These are phyloP conservation scores for Dynastes hyllus DNA, from an alignment of 2,888 invertebrate genomes.

Conservation along the genomic window DNA sequence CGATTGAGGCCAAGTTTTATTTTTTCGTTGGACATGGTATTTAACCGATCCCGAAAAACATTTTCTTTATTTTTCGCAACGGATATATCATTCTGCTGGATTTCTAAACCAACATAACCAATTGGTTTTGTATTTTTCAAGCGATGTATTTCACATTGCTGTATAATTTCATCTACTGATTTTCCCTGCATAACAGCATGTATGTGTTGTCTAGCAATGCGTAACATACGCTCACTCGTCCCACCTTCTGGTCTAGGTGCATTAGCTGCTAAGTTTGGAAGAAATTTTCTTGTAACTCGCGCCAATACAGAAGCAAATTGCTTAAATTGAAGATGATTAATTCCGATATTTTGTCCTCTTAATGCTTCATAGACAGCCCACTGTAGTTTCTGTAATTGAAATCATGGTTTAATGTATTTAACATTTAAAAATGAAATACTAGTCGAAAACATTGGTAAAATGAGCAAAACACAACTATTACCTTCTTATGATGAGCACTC, in stretches of 20 bases:
- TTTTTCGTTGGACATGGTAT: constrained; percentile 52
- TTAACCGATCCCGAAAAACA: constrained; percentile 54
- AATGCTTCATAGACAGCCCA: constrained; percentile 89
- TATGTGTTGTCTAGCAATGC: constrained; percentile 79
- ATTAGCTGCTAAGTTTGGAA: constrained; percentile 73
- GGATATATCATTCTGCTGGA: constrained; percentile 60
- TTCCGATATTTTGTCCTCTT: constrained; percentile 80
- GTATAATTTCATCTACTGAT: constrained; percentile 77
- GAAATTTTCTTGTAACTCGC: constrained; percentile 78
- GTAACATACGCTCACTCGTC: constrained; percentile 84
- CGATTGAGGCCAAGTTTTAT: constrained; percentile 33
- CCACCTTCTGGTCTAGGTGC: constrained; percentile 74
- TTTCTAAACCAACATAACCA: constrained; percentile 73
- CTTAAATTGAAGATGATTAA: constrained; percentile 81
- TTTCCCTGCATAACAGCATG: constrained; percentile 79
- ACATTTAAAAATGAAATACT: no score
- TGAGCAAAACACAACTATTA: constrained; percentile 59
- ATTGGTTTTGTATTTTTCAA: constrained; percentile 70
- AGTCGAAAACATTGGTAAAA: neutral
- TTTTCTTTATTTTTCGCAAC: constrained; percentile 53
- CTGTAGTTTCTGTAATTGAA: constrained; percentile 78
- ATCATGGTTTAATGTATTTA: neutral
- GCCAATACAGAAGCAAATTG: constrained; percentile 81
- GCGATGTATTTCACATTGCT: constrained; percentile 65
- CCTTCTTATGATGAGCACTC: constrained; percentile 79